Conservation (phyloP, 2,888 invertebrate genomes). For the Charanyca ferruginea region DNA sequence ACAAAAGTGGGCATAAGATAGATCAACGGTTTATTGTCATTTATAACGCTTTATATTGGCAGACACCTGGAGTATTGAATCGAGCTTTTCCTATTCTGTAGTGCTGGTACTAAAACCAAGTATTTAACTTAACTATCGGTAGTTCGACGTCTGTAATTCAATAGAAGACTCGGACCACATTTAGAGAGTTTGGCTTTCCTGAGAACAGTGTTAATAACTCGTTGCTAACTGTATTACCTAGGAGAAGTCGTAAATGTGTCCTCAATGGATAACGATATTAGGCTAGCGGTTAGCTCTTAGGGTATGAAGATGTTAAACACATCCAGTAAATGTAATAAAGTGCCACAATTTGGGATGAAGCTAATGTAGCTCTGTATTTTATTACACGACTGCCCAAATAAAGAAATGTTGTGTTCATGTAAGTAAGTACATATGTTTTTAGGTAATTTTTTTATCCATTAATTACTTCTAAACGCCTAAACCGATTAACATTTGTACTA, state of each 20-base stretch:
- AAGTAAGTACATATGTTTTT: no score
- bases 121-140: slow-evolving; percentile 39
- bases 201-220: slow-evolving; percentile 50
- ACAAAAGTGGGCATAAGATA: slow-evolving; percentile 50
- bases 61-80: slow-evolving; percentile 49
- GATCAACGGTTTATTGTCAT: slow-evolving; percentile 38
- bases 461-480: no score
- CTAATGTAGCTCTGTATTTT: background rate
- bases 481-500: no score
- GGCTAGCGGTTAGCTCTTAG: slow-evolving; percentile 32
- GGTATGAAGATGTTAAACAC: slow-evolving; percentile 32
- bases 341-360: slow-evolving; percentile 7
- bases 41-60: slow-evolving; percentile 39
- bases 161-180: slow-evolving; percentile 30
- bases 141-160: slow-evolving; percentile 26
- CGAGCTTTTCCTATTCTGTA: slow-evolving; percentile 28
- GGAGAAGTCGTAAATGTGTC: slow-evolving; percentile 50
- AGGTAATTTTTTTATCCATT: no score
- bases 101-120: slow-evolving; percentile 26
- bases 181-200: slow-evolving; percentile 41
- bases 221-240: slow-evolving; percentile 42
- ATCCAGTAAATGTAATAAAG: slow-evolving; percentile 30
- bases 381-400: no score
- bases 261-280: slow-evolving; percentile 45
- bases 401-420: no score